phyloP scores from a whole-genome alignment of 2,113 vertebrate genomes.

The Scortum barcoo region DNA sequence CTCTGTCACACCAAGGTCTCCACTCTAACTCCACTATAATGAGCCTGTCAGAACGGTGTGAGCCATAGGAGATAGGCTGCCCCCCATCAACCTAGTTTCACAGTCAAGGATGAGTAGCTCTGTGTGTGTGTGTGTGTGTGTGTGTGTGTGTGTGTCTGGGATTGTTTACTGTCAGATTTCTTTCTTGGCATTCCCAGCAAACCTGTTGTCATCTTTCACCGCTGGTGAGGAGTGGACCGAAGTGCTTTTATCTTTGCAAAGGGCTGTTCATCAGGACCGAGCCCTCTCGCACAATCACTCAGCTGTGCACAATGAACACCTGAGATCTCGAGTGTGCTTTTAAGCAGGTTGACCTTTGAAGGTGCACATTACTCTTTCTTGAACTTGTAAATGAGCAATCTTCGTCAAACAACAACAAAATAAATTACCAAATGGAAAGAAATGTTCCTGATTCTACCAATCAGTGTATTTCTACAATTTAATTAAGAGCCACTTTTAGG shows the following conservation, averaged over 20 bases:
- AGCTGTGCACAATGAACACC: neutral
- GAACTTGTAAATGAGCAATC: neutral
- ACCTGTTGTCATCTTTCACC: constrained; percentile 32
- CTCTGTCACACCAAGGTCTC: constrained; percentile 76
- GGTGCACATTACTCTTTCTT: neutral
- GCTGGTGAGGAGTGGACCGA: neutral
- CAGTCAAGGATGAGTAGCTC: constrained; percentile 67
- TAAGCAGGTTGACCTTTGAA: neutral
- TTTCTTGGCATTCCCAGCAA: constrained; percentile 14
- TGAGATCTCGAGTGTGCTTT: neutral
- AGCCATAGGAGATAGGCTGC: constrained; percentile 67
- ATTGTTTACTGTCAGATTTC: constrained; percentile 22
- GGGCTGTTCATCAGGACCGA: neutral
- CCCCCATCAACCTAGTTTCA: constrained; percentile 68
- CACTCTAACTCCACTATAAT: constrained; percentile 72
- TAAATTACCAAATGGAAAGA: neutral
- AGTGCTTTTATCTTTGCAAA: constrained; percentile 18
- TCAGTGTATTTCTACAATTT: neutral
- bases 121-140: neutral
- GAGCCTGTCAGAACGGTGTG: constrained; percentile 71
- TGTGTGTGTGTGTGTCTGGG: constrained; percentile 24
- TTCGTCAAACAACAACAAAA: neutral
- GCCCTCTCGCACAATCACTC: neutral
- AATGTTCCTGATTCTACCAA: no score
- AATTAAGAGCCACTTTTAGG: neutral